These are phyloP conservation scores for Trogon melanurus DNA, from an alignment of 2,113 vertebrate genomes.

Conservation along the genomic window DNA sequence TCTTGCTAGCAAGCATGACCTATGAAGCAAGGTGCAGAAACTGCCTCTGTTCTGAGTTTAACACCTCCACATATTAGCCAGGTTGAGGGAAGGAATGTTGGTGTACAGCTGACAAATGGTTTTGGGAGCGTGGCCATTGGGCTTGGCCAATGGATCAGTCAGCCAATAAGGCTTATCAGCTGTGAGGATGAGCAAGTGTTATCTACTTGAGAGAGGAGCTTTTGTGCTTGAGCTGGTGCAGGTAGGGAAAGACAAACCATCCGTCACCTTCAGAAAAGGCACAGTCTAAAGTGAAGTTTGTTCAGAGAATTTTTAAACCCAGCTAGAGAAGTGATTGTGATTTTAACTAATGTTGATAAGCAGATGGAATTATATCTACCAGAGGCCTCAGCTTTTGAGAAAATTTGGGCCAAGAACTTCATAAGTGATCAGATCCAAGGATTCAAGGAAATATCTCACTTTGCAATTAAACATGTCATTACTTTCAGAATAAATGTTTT, in stretches of 20 bases:
- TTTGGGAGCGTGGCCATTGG: neutral
- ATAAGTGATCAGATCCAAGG: fast-evolving
- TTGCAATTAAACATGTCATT: neutral
- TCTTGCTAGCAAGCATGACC: neutral
- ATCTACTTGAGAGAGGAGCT: fast-evolving
- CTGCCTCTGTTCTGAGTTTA: neutral
- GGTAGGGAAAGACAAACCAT: neutral
- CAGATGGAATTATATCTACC: neutral
- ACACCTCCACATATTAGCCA: neutral
- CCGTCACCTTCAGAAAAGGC: neutral
- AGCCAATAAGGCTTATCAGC: neutral
- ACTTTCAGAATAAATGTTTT: neutral
- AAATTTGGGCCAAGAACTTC: neutral
- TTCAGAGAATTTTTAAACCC: neutral
- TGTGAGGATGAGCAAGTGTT: neutral
- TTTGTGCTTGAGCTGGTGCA: neutral
- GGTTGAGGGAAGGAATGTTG: neutral
- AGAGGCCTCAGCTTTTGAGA: neutral
- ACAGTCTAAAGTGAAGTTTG: neutral
- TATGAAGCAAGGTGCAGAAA: neutral
- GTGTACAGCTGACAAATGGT: neutral
- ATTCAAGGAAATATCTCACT: neutral
- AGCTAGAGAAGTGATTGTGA: neutral
- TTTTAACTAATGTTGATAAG: neutral
- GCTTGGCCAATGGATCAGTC: neutral